Evolutionary conservation across 2,797 vertebrate genomes (phyloP).

Genomic region (Gymnopithys bicolor): DNA sequence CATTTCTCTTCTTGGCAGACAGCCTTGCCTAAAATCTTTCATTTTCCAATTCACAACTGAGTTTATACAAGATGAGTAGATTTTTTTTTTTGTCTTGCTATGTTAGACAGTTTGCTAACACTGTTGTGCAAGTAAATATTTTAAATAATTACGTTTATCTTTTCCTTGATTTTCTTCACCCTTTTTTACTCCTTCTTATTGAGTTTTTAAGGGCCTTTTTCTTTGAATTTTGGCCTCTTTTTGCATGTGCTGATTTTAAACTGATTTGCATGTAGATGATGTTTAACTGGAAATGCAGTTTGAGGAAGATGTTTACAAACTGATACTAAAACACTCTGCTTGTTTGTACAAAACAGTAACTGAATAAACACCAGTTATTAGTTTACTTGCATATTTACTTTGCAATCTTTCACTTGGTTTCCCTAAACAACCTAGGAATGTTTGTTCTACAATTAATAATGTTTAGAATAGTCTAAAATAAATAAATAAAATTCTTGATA

Average conservation of each 20-base stretch:
- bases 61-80: not conserved
- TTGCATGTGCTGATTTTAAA: not conserved
- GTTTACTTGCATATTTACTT: slow-evolving; percentile 32
- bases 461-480: not conserved
- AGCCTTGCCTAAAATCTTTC: not conserved
- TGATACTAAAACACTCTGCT: not conserved
- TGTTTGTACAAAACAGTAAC: slow-evolving; percentile 35
- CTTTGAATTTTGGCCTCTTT: not conserved
- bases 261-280: not conserved
- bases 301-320: slow-evolving; percentile 31
- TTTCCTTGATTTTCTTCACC: not conserved
- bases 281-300: not conserved
- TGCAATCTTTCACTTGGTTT: slow-evolving; percentile 21
- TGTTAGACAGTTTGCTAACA: not conserved
- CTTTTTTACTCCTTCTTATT: not conserved
- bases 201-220: not conserved
- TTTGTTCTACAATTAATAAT: not conserved
- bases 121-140: not conserved
- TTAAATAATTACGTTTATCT: not conserved
- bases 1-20: not conserved
- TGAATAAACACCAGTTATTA: slow-evolving; percentile 32
- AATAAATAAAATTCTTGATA: not conserved
- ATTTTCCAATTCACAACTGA: not conserved
- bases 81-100: not conserved
- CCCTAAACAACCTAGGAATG: not conserved